phyloP scores from a whole-genome alignment of 2,113 vertebrate species.

The Sorex fumeus region DNA sequence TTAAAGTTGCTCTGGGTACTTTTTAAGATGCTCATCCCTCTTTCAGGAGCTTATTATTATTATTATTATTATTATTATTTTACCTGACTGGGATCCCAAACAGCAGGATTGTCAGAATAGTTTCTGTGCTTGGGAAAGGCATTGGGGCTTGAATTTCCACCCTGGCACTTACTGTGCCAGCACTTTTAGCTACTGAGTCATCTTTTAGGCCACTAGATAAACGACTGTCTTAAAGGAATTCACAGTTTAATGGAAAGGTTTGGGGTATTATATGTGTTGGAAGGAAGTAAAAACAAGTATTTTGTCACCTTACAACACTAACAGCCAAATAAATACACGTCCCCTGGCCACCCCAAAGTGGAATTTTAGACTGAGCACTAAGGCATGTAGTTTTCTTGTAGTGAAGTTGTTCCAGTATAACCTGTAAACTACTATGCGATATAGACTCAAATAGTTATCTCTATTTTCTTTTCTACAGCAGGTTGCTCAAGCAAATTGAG shows the following conservation, averaged over 20 bases:
- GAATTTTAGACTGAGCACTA: slow-evolving; percentile 5
- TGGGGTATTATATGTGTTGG: background rate
- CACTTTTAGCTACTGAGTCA: too few relatives aligned
- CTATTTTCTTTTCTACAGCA: background rate
- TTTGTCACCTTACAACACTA: slow-evolving; percentile 4
- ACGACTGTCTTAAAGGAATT: background rate
- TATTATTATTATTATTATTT: too few relatives aligned
- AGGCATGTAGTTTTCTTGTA: background rate
- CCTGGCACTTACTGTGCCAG: too few relatives aligned
- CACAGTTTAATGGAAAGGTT: background rate
- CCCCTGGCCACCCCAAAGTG: background rate
- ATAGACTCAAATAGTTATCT: background rate
- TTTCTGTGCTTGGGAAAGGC: too few relatives aligned
- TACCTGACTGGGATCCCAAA: too few relatives aligned
- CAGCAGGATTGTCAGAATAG: too few relatives aligned
- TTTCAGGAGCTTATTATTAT: too few relatives aligned
- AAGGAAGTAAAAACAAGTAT: background rate
- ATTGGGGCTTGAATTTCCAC: too few relatives aligned
- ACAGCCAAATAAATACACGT: too few relatives aligned
- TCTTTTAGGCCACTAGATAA: too few relatives aligned
- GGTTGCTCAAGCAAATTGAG: background rate
- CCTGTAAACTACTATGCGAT: background rate
- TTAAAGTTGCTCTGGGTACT: too few relatives aligned
- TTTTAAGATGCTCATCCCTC: too few relatives aligned
- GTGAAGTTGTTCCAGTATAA: background rate